Evolutionary conservation across 2,888 invertebrate species (phyloP), one percentile per base, ranked within the genome.

Genomic region (Dynastes maya): DNA sequence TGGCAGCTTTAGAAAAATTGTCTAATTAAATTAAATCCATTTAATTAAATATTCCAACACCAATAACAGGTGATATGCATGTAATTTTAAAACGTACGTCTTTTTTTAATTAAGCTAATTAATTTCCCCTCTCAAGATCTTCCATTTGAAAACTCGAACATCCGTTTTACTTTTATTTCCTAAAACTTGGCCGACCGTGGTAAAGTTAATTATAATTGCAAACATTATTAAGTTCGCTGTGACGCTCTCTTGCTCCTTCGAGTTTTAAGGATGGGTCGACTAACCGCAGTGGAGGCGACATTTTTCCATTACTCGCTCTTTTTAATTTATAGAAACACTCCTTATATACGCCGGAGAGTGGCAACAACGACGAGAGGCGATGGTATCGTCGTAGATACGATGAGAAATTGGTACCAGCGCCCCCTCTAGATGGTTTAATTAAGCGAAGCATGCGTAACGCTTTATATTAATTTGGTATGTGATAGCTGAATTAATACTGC

Each of bases 371-470:
- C 11, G 45, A 45, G 11, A 9, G 11, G 8, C 45, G 8, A 45
- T 45, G 45, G 11, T 45, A 45, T 8, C 8, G 11, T 11, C 45
- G 45, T 45, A 45, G 45, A 6, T 45, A 37, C 72, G n/a, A 27
- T 61, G 45, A 68, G 45, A 74, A 74, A 74, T 74, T 74, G 40
- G 29, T n/a, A 13, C 45, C 4, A 55, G 53, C n/a, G 71, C 45
- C 45, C 45, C 8, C 55, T 61, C 13, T 22, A 61, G 45, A 61
- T 74, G 45, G 61, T 58, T 77, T 77, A 77, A 77, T 77, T 77
- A 77, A 77, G 77, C 51, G 45, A 49, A 49, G 55, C 68, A 55
- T 68, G 77, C 68, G 45, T 77, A 68, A 40, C 77, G 45, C 72
- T 74, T 74, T 61, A 29, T 74, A 74, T 61, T 61, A 61, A 74